phyloP scores from a whole-genome alignment of 2,113 vertebrate species.

The Sterrhoptilus dennistouni region DNA sequence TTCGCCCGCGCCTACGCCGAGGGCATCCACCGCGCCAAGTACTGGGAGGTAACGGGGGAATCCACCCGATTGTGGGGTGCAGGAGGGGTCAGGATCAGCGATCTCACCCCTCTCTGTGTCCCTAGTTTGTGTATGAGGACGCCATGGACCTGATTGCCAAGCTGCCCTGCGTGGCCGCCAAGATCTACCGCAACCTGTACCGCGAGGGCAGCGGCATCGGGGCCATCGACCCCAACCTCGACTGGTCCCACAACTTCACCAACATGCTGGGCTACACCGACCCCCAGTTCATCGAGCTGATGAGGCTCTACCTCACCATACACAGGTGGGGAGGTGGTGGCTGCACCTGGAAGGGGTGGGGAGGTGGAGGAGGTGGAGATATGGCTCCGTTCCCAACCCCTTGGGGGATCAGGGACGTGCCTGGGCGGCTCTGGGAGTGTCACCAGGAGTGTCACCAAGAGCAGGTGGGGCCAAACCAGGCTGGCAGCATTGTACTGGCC shows the following conservation, averaged over 20 bases:
- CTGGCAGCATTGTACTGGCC: accelerated
- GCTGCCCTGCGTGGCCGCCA: conserved; percentile 94
- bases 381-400: background rate
- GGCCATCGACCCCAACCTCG: conserved; percentile 92
- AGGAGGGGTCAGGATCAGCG: accelerated
- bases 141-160: conserved; percentile 98
- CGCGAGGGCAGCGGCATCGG: conserved; percentile 96
- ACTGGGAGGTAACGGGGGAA: conserved; percentile 87
- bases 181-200: conserved; percentile 97
- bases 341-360: accelerated
- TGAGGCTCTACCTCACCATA: conserved; percentile 98
- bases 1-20: conserved; percentile 93
- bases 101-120: accelerated
- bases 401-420: background rate
- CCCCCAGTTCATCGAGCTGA: conserved; percentile 91
- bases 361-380: accelerated
- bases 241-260: conserved; percentile 98
- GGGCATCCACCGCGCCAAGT: conserved; percentile 90
- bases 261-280: conserved; percentile 97
- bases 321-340: conserved; percentile 80
- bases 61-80: background rate
- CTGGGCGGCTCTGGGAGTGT: accelerated
- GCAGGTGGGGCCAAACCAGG: too few relatives aligned
- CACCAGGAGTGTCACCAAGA: background rate
- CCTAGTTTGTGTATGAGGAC: conserved; percentile 92